phyloP scores from a whole-genome alignment of 2,113 vertebrate species.

The Gymnorhina tibicen region DNA sequence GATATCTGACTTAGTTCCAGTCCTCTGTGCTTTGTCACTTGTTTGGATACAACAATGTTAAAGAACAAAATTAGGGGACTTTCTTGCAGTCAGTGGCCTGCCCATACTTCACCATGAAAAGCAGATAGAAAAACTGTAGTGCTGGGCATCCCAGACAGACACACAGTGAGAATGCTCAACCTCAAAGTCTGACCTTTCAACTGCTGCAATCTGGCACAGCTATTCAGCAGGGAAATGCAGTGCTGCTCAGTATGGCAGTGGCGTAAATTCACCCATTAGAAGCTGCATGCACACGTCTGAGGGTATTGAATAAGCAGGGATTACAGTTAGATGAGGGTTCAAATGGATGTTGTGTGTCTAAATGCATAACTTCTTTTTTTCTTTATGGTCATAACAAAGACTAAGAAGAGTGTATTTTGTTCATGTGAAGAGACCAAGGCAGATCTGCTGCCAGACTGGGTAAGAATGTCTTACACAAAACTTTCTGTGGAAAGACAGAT shows the following conservation, averaged over 20 bases:
- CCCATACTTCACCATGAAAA: background rate
- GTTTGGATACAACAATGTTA: background rate
- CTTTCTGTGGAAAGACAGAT: background rate
- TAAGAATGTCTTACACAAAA: background rate
- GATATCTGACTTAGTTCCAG: background rate
- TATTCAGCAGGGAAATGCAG: background rate
- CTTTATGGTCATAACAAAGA: background rate
- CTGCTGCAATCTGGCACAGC: background rate
- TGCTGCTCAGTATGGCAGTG: background rate
- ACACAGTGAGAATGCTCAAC: background rate
- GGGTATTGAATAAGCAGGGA: background rate
- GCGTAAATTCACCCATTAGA: background rate
- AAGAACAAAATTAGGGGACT: background rate
- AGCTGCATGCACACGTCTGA: background rate
- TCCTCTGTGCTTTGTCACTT: background rate
- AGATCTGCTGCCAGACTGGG: background rate
- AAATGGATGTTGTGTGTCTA: background rate
- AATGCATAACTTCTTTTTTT: background rate
- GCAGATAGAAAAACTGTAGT: background rate
- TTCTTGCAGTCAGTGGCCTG: background rate
- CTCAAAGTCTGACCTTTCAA: background rate
- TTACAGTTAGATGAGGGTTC: background rate
- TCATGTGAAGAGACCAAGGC: background rate
- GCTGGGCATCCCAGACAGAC: background rate
- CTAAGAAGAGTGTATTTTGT: background rate